Evolutionary conservation across 2,888 invertebrate genomes (phyloP), one percentile per base, ranked within the genome.

Genomic region (Scotopteryx bipunctaria): DNA sequence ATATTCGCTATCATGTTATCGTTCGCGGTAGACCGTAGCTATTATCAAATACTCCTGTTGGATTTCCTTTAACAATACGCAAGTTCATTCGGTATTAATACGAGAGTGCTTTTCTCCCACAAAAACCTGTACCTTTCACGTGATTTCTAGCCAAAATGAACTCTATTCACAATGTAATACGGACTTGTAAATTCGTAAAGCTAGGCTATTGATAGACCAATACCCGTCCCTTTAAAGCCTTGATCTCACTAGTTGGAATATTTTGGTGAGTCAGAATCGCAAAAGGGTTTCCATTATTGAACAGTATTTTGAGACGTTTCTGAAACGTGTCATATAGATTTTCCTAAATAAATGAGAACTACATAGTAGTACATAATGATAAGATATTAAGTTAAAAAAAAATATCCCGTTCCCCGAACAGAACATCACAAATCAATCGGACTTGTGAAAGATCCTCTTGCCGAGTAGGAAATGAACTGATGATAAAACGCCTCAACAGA

Each of bases 141-240:
- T 0, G 5, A 11, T 16, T 14, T 9, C 2, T 2, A 27, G 19
- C 31, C 5, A 35, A 45, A 43, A 44, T 48, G 5, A 31, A 47
- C 52, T 46, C 11, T 62, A 37, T 41, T 3, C 0, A 0, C 11
- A 6, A 1, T 5, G 2, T 0, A 6, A 44, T 53, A 53, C 38
- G 37, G 51, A 15, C 32, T 45, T 21, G 4, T 29, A 53, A 43
- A 33, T 35, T 43, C 23, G 6, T n/a, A 9, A 25, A 17, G 32
- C 27, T 57, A 33, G 33, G 47, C 49, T 57, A 67, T 66, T 66
- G 71, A 69, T 76, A 81, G 81, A 81, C 73, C 78, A 77, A 75
- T 76, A 73, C 68, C 79, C 78, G n/a, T 69, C 68, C 71, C 64
- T 67, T 64, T 46, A 67, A 71, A 76, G 63, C 78, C 80, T 81